phyloP scores from a whole-genome alignment of 1,140 invertebrate species.

The Wasmannia auropunctata region DNA sequence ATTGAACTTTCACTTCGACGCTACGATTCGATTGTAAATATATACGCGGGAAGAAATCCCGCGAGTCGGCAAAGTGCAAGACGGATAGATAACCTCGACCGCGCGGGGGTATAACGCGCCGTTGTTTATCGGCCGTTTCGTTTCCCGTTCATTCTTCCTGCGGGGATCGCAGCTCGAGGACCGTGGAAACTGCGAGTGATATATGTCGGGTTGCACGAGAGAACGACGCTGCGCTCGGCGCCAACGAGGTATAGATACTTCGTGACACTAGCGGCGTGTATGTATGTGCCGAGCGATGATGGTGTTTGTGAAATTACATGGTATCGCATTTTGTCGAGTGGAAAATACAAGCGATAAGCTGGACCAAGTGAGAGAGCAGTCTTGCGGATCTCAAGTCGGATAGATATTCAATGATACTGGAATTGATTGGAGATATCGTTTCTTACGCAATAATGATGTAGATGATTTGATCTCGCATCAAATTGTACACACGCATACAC shows the following conservation, averaged over 20 bases:
- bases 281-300: neutral
- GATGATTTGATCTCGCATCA: neutral
- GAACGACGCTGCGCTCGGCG: slow-evolving; percentile 20
- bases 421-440: neutral
- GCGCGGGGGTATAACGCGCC: slow-evolving; percentile 72
- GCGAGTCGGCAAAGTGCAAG: slow-evolving; percentile 73
- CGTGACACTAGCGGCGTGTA: slow-evolving; percentile 7
- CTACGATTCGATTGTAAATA: slow-evolving; percentile 52
- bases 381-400: neutral
- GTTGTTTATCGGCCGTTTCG: slow-evolving; percentile 76
- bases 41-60: slow-evolving; percentile 52
- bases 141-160: slow-evolving; percentile 60
- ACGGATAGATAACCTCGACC: slow-evolving; percentile 77
- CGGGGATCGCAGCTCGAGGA: slow-evolving; percentile 39
- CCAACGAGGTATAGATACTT: slow-evolving; percentile 1
- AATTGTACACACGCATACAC: too few relatives aligned
- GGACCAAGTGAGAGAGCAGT: neutral
- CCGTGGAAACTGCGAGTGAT: slow-evolving; percentile 37
- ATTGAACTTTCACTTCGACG: slow-evolving; percentile 69
- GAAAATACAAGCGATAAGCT: slow-evolving; percentile 22
- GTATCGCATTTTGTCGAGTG: neutral
- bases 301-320: slow-evolving; percentile 13
- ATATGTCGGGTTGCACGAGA: slow-evolving; percentile 18
- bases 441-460: neutral
- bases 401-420: neutral